Evolutionary conservation across 2,888 invertebrate species (phyloP).

Genomic region (Choreutis nemorana): DNA sequence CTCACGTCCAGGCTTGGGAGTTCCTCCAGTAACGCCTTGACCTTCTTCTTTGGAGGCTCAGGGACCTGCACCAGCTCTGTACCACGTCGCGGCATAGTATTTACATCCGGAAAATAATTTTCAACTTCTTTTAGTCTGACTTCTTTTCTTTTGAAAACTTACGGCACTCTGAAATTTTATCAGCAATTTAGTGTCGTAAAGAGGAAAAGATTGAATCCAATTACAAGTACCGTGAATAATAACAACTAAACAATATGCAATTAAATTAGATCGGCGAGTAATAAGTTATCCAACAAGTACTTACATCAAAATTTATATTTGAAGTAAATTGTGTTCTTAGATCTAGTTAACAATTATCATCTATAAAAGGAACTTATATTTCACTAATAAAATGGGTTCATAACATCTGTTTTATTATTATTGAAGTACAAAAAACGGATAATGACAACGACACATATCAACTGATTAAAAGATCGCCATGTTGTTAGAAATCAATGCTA

Average conservation of each 20-base stretch:
- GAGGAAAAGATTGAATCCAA: constrained; percentile 35
- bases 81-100: constrained; percentile 46
- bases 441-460: constrained; percentile 22
- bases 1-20: constrained; percentile 38
- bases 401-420: constrained; percentile 12
- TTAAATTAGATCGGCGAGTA: constrained; percentile 29
- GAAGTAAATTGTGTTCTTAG: constrained; percentile 5
- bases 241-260: constrained; percentile 29
- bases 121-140: too few relatives aligned
- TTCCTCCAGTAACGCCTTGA: constrained; percentile 26
- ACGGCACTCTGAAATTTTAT: too few relatives aligned
- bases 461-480: constrained; percentile 49
- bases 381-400: constrained; percentile 3
- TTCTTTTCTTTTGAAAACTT: too few relatives aligned
- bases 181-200: too few relatives aligned
- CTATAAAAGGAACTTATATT: background rate
- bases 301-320: constrained; percentile 16
- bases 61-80: constrained; percentile 31
- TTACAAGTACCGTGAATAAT: constrained; percentile 23
- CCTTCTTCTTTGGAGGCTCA: constrained; percentile 43
- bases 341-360: background rate
- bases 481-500: constrained; percentile 36
- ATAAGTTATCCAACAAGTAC: constrained; percentile 16
- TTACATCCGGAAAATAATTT: too few relatives aligned
- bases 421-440: constrained; percentile 15